Percentiles rank a stretch among this genome's conserved stretches.
These are phyloP conservation scores for Salvelinus namaycush DNA, from an alignment of 2,113 vertebrate genomes.

Conservation along the genomic window DNA sequence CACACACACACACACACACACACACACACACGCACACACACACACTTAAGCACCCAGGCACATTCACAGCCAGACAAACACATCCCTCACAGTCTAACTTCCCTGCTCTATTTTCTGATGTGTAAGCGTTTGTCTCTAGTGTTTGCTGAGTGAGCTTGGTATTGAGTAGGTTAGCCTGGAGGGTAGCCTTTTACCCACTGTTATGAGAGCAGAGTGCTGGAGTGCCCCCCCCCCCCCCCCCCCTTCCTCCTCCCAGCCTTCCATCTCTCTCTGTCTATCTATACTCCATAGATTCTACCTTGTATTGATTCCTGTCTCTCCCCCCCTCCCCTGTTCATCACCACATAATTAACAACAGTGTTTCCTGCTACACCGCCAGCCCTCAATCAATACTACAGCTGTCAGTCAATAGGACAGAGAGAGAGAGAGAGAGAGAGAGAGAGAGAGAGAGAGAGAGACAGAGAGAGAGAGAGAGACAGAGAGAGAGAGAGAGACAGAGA, in stretches of 20 bases:
- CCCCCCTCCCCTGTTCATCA: slow-evolving; percentile 63
- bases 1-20: no score
- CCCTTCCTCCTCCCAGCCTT: slow-evolving; percentile 12
- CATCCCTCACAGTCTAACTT: not conserved
- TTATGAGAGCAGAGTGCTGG: slow-evolving; percentile 34
- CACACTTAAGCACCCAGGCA: not conserved
- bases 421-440: slow-evolving; percentile 14
- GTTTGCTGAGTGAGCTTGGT: slow-evolving; percentile 20
- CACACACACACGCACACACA: no score
- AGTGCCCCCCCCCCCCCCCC: slow-evolving; percentile 1
- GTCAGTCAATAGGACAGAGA: slow-evolving; percentile 67
- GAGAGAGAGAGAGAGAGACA: slow-evolving; percentile 11
- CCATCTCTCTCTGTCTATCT: slow-evolving; percentile 45
- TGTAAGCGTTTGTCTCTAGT: slow-evolving; percentile 24
- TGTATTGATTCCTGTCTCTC: slow-evolving; percentile 68
- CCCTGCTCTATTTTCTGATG: slow-evolving; percentile 3
- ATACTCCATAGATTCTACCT: slow-evolving; percentile 65
- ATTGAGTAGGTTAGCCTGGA: slow-evolving; percentile 32
- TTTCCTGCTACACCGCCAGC: slow-evolving; percentile 58
- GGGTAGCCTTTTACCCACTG: slow-evolving; percentile 36
- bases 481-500: no score
- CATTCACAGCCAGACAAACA: not conserved
- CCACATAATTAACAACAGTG: slow-evolving; percentile 76
- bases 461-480: not conserved
- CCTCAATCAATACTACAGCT: slow-evolving; percentile 68